phyloP scores from a whole-genome alignment of 64 coral and sea anemone genomes.

The Anthopleura sola region DNA sequence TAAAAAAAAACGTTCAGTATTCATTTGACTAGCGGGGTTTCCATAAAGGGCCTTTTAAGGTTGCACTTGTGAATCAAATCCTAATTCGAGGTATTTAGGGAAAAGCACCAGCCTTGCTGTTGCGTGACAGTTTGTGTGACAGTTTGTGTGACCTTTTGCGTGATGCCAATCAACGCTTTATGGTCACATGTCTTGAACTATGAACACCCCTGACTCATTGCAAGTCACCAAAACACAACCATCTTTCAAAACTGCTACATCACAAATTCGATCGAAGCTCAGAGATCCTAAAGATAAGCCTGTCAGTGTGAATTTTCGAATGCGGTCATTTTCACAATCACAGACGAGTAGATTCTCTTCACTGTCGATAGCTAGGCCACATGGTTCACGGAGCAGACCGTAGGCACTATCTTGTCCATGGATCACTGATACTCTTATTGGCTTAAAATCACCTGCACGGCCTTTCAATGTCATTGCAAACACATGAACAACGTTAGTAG shows the following conservation, averaged over 20 bases:
- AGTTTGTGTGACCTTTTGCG: too few relatives aligned
- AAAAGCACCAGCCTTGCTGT: too few relatives aligned
- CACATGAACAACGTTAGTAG: neutral
- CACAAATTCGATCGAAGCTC: neutral
- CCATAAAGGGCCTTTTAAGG: too few relatives aligned
- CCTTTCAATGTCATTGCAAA: neutral
- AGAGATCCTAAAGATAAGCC: neutral
- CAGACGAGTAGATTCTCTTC: neutral
- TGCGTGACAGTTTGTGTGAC: too few relatives aligned
- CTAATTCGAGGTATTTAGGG: too few relatives aligned
- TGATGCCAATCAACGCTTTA: too few relatives aligned
- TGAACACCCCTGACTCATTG: neutral
- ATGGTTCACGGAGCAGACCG: neutral
- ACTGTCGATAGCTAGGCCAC: conserved; percentile 9
- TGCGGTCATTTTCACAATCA: neutral
- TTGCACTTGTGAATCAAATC: too few relatives aligned
- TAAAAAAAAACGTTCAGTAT: too few relatives aligned
- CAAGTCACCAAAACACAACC: neutral
- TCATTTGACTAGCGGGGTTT: too few relatives aligned
- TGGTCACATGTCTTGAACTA: too few relatives aligned
- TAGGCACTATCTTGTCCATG: neutral
- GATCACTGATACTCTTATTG: conserved; percentile 1
- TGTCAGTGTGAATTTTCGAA: neutral
- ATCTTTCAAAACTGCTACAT: neutral
- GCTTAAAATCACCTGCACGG: too few relatives aligned